Evolutionary conservation across 2,113 vertebrate genomes (phyloP).

Genomic region (Spizaetus ornatus): DNA sequence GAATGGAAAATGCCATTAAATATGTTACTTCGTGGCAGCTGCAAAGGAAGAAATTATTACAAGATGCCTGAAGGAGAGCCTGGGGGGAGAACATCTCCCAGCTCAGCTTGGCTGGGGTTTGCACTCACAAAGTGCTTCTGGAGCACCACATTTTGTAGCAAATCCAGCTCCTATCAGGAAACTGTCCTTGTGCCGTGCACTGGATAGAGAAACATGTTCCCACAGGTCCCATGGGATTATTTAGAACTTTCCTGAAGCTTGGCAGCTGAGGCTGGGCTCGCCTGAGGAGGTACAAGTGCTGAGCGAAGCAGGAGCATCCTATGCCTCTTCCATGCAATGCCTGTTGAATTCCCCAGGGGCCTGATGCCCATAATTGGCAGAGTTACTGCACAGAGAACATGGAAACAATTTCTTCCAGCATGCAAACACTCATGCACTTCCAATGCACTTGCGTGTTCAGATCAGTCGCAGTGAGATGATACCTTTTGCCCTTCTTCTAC

Average conservation of each 20-base stretch:
- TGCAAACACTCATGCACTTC: not conserved
- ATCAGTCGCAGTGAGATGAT: too few species aligned
- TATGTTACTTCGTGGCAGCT: not conserved
- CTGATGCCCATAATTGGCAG: not conserved
- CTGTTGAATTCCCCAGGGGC: not conserved
- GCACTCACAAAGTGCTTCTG: not conserved
- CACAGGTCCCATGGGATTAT: not conserved
- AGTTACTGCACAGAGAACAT: not conserved
- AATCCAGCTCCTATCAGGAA: not conserved
- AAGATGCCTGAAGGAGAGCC: not conserved
- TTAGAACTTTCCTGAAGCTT: not conserved
- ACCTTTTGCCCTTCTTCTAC: not conserved
- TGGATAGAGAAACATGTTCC: fast-evolving
- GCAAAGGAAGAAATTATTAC: not conserved
- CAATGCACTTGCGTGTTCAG: fast-evolving
- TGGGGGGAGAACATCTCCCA: not conserved
- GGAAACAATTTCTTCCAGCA: not conserved
- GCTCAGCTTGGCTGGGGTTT: not conserved
- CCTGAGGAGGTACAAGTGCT: not conserved
- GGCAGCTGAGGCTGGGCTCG: not conserved
- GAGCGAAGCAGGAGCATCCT: not conserved
- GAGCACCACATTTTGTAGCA: not conserved
- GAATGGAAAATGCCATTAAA: not conserved
- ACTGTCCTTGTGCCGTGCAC: fast-evolving
- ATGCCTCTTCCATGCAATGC: not conserved